Evolutionary conservation across 1,140 invertebrate species (phyloP), one percentile per base, ranked within the genome.

Genomic region (Lepidotrigona ventralis): DNA sequence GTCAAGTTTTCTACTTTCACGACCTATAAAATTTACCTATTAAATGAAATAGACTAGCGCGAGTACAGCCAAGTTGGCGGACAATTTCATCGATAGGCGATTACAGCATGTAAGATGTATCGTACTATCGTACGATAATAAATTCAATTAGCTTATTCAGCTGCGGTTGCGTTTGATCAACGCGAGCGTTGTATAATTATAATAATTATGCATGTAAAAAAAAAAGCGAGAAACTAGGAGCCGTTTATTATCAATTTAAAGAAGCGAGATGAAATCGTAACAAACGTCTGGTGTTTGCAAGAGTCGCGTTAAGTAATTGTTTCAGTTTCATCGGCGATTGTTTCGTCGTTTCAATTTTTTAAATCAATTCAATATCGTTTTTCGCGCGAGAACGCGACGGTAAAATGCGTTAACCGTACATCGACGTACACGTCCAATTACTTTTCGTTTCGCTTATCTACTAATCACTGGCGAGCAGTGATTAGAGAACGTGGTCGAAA

Each of bases 171-270:
- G n/a, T 53, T 76, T 60, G 79, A 51, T 80, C 75, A 77, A 83
- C 51, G 26, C 26, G 63, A 77, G 85, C 87, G 85, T 88, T 33
- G 63, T 70, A 19, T 70, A 85, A 88, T 83, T 88, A 46, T 46
- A 8, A 46, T 46, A 6, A 46, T 46, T 46, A 46, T 8, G 6
- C 39, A 9, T 39, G 6, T 39, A 51, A 69, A 23, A 1, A 8
- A n/a, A 2, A 5, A 33, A 63, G 33, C 5, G 26, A 71, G 33
- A 80, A 53, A 60, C 6, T 39, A 39, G 6, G 39, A 60, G 11
- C 12, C 23, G 58, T n/a, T 68, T 54, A 17, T 33, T 54, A 33
- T 33, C 33, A 33, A 33, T 15, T 33, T 0, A 17, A 29, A 29
- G 26, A n/a, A 60, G 1, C 51, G 19, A 68, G 56, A 9, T 0